A percentile compares a stretch with the other conserved stretches of the same genome.
phyloP scores from a whole-genome alignment of 2,888 invertebrate genomes.

The Platycheirus albimanus region DNA sequence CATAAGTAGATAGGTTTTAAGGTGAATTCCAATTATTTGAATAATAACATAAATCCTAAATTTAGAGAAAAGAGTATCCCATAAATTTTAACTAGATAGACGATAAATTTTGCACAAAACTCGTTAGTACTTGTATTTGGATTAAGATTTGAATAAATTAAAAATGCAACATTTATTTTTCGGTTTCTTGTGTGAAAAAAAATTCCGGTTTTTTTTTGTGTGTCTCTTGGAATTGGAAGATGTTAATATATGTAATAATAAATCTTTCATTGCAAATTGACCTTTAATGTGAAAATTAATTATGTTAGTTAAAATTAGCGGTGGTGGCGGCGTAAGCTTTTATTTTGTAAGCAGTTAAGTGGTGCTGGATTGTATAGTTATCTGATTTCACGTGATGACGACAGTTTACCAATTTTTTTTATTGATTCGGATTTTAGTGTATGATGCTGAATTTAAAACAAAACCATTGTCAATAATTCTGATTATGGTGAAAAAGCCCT shows the following conservation, averaged over 20 bases:
- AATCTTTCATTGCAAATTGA: conserved; percentile 34
- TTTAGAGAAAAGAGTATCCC: conserved; percentile 24
- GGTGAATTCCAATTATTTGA: conserved; percentile 26
- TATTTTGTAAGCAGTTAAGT: background rate
- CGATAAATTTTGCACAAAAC: conserved; percentile 66
- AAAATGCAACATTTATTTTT: conserved; percentile 32
- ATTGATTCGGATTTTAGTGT: no score
- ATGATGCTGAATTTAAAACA: no score
- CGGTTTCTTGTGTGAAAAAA: background rate
- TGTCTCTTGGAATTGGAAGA: conserved; percentile 13
- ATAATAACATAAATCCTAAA: conserved; percentile 50
- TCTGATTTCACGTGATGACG: no score
- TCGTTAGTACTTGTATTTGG: conserved; percentile 55
- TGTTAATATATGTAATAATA: no score
- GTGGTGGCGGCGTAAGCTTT: background rate
- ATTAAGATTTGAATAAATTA: conserved; percentile 63
- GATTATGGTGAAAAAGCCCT: no score
- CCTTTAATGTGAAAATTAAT: conserved; percentile 41
- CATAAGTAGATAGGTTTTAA: conserved; percentile 10
- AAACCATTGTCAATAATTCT: no score
- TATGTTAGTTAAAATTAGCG: background rate
- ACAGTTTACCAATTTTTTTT: no score
- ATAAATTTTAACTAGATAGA: conserved; percentile 51
- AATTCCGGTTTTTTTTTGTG: background rate
- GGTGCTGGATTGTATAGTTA: no score